Conservation (phyloP, 2,797 vertebrate genomes). For the Pseudochirops corinnae region DNA sequence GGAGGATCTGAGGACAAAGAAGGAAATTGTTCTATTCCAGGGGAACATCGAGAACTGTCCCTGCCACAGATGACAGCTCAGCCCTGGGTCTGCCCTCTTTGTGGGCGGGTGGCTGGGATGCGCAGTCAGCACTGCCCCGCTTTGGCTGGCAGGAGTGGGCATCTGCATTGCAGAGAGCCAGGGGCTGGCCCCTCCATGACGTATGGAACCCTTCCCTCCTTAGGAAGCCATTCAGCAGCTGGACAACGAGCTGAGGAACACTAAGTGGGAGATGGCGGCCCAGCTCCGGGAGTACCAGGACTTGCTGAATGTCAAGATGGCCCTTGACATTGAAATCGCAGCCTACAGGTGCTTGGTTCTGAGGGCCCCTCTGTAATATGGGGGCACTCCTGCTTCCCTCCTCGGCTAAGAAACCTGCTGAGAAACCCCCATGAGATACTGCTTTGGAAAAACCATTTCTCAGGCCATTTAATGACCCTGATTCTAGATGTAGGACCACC, state of each 20-base stretch:
- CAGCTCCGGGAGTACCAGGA: conserved; percentile 97
- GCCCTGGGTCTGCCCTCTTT: background rate
- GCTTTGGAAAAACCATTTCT: background rate
- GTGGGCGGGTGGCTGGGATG: background rate
- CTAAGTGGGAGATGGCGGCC: conserved; percentile 97
- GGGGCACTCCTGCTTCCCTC: background rate
- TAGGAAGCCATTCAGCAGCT: conserved; percentile 95
- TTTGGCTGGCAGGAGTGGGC: background rate
- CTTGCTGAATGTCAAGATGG: conserved; percentile 97
- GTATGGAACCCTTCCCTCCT: background rate
- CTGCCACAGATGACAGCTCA: background rate
- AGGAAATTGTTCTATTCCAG: background rate
- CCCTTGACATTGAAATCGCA: conserved; percentile 96
- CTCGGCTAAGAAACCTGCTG: background rate
- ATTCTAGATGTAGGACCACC: background rate
- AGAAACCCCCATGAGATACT: background rate
- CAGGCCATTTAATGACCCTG: background rate
- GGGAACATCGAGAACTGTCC: background rate
- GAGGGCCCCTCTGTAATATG: background rate
- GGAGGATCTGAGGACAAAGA: background rate
- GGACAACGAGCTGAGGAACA: conserved; percentile 92
- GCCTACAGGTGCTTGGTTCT: conserved; percentile 90
- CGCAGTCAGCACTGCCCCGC: accelerated
- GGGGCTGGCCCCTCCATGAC: background rate
- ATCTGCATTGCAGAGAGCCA: conserved; percentile 5